These are phyloP conservation scores for Oreocharis arfaki DNA, from an alignment of 2,113 vertebrate genomes.

Conservation along the genomic window DNA sequence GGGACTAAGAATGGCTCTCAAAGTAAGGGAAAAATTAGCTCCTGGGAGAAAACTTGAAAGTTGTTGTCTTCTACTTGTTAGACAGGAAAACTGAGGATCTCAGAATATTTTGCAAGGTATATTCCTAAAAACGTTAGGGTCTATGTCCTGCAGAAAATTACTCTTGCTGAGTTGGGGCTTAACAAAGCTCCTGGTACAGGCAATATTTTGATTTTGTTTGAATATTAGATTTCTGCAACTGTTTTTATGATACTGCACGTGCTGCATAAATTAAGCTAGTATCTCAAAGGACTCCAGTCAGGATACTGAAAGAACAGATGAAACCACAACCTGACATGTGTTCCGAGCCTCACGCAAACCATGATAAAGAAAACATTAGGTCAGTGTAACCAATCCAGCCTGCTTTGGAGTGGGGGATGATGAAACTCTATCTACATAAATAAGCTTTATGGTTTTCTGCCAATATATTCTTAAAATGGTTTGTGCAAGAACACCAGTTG, in stretches of 20 bases:
- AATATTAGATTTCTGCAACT: background rate
- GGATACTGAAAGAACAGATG: background rate
- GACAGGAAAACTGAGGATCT: background rate
- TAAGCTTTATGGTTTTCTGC: background rate
- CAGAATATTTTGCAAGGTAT: background rate
- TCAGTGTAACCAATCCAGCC: background rate
- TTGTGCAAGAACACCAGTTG: background rate
- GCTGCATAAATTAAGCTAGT: background rate
- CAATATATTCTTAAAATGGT: background rate
- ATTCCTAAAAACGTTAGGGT: background rate
- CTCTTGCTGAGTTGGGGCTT: background rate
- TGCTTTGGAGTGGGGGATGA: background rate
- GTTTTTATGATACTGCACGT: background rate
- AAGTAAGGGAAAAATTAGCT: background rate
- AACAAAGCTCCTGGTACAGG: background rate
- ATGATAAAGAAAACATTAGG: background rate
- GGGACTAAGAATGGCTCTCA: background rate
- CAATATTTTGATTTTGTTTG: background rate
- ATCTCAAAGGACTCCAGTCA: background rate
- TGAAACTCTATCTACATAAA: constrained; percentile 6
- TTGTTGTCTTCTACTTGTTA: background rate
- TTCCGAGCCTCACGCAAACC: background rate
- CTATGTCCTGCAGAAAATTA: background rate
- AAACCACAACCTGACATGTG: background rate
- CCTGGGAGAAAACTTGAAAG: background rate